Conservation (phyloP, 1,140 invertebrate species). For the Matsumurasca onukii region DNA sequence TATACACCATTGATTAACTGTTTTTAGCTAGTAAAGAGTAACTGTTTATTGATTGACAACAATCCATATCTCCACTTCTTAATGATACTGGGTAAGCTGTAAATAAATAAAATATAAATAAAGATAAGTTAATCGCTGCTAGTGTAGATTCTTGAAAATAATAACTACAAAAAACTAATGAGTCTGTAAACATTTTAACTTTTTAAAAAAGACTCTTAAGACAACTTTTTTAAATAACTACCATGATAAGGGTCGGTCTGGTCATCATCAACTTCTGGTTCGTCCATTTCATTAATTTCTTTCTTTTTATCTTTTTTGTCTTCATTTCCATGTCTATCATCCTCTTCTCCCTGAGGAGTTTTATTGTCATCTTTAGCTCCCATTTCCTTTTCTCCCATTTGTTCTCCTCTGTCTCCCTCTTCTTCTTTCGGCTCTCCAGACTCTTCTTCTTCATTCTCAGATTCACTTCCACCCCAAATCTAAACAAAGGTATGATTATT, state of each 20-base stretch:
- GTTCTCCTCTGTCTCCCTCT: conserved; percentile 51
- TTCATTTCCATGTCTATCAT: conserved; percentile 52
- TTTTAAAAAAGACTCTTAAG: too few species aligned
- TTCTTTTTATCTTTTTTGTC: conserved; percentile 61
- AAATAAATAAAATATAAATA: too few species aligned
- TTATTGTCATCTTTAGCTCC: conserved; percentile 59
- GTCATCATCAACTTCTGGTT: conserved; percentile 78
- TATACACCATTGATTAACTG: too few species aligned
- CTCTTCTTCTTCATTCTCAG: conserved; percentile 67
- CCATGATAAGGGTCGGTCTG: conserved; percentile 86
- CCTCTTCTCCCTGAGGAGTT: conserved; percentile 53
- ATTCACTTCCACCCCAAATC: conserved; percentile 91
- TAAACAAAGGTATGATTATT: conserved; percentile 48
- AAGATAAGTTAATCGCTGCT: too few species aligned
- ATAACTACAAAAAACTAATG: background rate
- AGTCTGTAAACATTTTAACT: conserved; percentile 7
- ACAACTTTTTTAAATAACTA: too few species aligned
- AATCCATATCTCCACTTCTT: too few species aligned
- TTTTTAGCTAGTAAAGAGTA: too few species aligned
- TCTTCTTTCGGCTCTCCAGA: conserved; percentile 62
- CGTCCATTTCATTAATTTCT: conserved; percentile 76
- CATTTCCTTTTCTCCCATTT: conserved; percentile 54
- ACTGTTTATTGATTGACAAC: too few species aligned
- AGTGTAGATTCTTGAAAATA: background rate
- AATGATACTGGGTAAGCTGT: too few species aligned